Base-by-base conservation (phyloP, 1,140 invertebrate genomes). In the Colletes gigas region DNA sequence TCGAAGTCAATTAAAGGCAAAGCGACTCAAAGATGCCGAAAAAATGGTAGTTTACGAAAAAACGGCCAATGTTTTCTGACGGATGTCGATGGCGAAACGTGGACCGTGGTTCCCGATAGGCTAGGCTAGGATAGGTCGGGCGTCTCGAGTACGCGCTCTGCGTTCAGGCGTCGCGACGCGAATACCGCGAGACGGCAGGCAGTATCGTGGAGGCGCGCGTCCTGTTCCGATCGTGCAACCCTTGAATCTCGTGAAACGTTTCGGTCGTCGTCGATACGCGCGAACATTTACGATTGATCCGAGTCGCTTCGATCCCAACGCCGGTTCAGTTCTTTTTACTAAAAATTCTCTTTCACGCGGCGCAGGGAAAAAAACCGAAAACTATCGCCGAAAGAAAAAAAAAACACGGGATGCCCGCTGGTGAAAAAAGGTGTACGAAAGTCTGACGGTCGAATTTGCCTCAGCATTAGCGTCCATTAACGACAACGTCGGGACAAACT, bases 141-240 rank as follows among this genome's bases (percentile, higher is more conserved):
- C 77, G 79, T 89, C 82, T 89, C 73, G 88, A 89, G 88, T 88
- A 85, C 80, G 88, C 89, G 89, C 89, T 83, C 83, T 86, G 69
- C 78, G 77, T 60, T 79, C 66, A 63, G 84, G 86, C 89, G 72
- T 88, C 85, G 88, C 84, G 82, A 83, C 74, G 87, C 88, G 82
- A 81, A 73, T 83, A 57, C 77, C 54, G 65, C 68, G 70, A 85
- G 83, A 78, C 70, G n/a, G 44, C 63, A 76, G 78, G 50, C 89
- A 90, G 89, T 90, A 84, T 85, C 83, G 84, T 88, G 63, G 84
- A 83, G 70, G 81, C 87, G 86, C 87, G 89, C 88, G 83, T 72
- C 75, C 88, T 60, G 85, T 89, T 78, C 79, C 81, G 81, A 83
- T 83, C 88, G 84, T 79, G 47, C 68, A 73, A 82, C 62, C 75